phyloP scores from a whole-genome alignment of 2,888 invertebrate genomes.

The Clitarchus hookeri region DNA sequence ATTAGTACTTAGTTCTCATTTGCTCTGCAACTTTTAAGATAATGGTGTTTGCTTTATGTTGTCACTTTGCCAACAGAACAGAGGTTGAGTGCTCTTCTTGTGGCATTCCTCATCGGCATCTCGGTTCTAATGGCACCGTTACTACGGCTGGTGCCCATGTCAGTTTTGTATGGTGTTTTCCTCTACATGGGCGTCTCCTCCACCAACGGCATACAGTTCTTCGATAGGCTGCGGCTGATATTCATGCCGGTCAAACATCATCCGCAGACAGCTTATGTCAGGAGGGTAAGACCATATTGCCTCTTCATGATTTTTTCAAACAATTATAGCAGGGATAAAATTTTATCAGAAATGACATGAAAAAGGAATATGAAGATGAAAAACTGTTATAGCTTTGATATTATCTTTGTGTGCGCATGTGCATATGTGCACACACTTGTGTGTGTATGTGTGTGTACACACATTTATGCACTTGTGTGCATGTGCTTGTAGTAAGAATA shows the following conservation, averaged over 20 bases:
- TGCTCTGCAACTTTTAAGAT: neutral
- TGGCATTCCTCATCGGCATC: constrained; percentile 78
- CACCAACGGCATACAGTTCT: constrained; percentile 91
- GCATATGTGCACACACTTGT: no score
- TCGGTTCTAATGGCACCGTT: constrained; percentile 84
- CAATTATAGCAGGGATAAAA: no score
- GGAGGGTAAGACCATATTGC: constrained; percentile 63
- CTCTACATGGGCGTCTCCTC: constrained; percentile 96
- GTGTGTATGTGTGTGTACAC: no score
- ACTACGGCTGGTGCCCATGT: constrained; percentile 85
- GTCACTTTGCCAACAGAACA: constrained; percentile 65
- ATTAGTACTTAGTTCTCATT: neutral
- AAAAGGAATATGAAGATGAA: no score
- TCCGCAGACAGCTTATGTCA: constrained; percentile 86
- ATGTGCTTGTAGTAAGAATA: no score
- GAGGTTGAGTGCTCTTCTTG: constrained; percentile 79
- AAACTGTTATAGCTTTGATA: no score
- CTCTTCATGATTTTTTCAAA: no score
- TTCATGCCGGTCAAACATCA: constrained; percentile 97
- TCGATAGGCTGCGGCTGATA: constrained; percentile 84
- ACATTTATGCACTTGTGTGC: no score
- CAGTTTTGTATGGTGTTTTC: constrained; percentile 97
- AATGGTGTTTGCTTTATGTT: neutral
- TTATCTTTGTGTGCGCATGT: no score
- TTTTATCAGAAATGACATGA: no score